These are phyloP conservation scores for Gymnosoma rotundatum DNA, from an alignment of 2,888 invertebrate genomes.

Conservation along the genomic window DNA sequence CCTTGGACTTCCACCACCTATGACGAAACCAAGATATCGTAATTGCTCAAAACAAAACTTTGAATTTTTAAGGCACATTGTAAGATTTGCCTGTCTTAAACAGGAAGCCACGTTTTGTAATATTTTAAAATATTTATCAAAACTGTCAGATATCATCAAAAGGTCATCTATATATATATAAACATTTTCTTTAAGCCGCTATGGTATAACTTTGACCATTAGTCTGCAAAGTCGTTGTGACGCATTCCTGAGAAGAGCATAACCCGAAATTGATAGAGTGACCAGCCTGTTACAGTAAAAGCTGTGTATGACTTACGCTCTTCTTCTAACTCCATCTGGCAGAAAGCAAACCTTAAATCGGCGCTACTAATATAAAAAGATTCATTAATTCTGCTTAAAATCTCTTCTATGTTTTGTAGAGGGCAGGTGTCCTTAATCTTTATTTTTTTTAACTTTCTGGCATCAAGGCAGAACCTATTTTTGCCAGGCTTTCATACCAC, in stretches of 20 bases:
- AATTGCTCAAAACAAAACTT: too few species aligned
- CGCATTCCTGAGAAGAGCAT: conserved; percentile 38
- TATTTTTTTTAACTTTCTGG: too few species aligned
- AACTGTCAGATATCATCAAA: conserved; percentile 45
- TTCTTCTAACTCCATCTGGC: conserved; percentile 49
- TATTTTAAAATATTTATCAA: conserved; percentile 41
- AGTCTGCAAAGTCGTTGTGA: conserved; percentile 67
- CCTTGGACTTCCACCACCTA: too few species aligned
- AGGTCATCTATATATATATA: conserved; percentile 66
- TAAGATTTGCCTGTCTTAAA: conserved; percentile 45
- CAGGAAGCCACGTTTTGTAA: conserved; percentile 19
- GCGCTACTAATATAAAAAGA: conserved; percentile 73
- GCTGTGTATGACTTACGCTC: conserved; percentile 41
- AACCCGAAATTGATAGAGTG: conserved; percentile 36
- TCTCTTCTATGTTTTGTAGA: conserved; percentile 47
- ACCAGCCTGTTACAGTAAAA: conserved; percentile 49
- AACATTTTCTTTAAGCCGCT: conserved; percentile 20
- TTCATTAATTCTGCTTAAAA: conserved; percentile 68
- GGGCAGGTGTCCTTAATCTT: conserved; percentile 44
- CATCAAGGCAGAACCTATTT: conserved; percentile 73
- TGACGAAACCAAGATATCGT: too few species aligned
- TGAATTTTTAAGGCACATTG: conserved; percentile 64
- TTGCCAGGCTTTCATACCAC: conserved; percentile 72
- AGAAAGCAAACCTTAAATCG: conserved; percentile 60
- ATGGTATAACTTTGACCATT: conserved; percentile 71